phyloP scores from a whole-genome alignment of 37 sponge, comb jelly and placozoan genomes.

The Cladorhizidae sp. region DNA sequence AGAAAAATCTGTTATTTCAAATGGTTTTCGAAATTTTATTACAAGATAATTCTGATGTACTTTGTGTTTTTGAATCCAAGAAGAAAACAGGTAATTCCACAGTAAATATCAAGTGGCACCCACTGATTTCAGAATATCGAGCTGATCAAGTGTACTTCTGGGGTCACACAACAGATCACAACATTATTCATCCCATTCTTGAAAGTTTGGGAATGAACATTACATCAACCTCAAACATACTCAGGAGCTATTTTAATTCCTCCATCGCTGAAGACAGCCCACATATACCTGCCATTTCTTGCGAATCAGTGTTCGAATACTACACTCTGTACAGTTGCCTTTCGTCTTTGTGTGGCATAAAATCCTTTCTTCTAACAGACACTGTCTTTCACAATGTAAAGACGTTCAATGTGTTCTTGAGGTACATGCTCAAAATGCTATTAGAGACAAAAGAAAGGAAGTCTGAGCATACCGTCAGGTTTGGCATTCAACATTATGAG shows the following conservation, averaged over 20 bases:
- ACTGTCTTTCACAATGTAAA: background rate
- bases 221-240: slow-evolving; percentile 21
- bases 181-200: slow-evolving; percentile 10
- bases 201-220: slow-evolving; percentile 47
- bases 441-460: background rate
- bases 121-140: background rate
- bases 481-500: background rate
- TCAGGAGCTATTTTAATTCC: slow-evolving; percentile 16
- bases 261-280: background rate
- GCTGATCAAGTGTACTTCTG: background rate
- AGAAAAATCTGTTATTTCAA: background rate
- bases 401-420: background rate
- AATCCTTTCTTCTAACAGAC: background rate
- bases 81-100: background rate
- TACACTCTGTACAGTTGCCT: background rate
- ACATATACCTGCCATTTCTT: background rate
- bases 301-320: background rate
- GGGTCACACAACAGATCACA: background rate
- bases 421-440: background rate
- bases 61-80: background rate
- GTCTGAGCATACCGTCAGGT: background rate
- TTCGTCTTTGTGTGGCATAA: background rate
- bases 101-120: background rate
- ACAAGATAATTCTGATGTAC: background rate
- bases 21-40: background rate